phyloP scores from a whole-genome alignment of 2,113 vertebrate species.

The Thunnus thynnus region DNA sequence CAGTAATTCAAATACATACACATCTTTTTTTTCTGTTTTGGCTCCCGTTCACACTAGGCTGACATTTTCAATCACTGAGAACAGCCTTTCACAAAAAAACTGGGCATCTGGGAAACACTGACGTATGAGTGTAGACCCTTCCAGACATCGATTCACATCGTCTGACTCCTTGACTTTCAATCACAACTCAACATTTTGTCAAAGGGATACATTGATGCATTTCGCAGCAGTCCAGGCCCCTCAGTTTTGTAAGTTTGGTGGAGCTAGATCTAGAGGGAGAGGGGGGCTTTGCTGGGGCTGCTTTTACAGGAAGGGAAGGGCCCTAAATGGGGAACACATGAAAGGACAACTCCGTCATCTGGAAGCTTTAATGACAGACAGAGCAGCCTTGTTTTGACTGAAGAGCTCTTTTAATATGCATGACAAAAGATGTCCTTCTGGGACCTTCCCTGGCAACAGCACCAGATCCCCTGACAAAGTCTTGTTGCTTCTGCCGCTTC shows the following conservation, averaged over 20 bases:
- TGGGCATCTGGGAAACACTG: too few relatives aligned
- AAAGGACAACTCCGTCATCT: slow-evolving; percentile 75
- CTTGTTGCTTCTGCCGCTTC: slow-evolving; percentile 28
- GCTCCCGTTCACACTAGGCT: not conserved
- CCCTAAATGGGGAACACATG: slow-evolving; percentile 66
- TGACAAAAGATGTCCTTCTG: slow-evolving; percentile 72
- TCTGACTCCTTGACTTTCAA: not conserved
- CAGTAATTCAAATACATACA: not conserved
- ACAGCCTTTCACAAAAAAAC: not conserved
- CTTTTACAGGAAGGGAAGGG: slow-evolving; percentile 75
- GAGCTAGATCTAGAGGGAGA: slow-evolving; percentile 38
- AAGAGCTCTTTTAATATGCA: slow-evolving; percentile 75
- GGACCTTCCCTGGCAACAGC: slow-evolving; percentile 49
- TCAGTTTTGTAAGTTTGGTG: slow-evolving; percentile 23
- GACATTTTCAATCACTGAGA: not conserved
- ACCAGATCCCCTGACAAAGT: slow-evolving; percentile 51
- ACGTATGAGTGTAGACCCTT: too few relatives aligned
- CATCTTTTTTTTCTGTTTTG: not conserved
- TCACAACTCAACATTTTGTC: not conserved
- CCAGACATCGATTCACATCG: not conserved
- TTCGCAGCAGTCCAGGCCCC: not conserved
- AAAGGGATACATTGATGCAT: slow-evolving; percentile 14
- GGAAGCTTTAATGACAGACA: slow-evolving; percentile 78
- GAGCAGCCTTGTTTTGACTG: slow-evolving; percentile 78
- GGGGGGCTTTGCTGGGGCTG: slow-evolving; percentile 41